phyloP scores from a whole-genome alignment of 2,797 vertebrate genomes.

The Myripristis jacobus region DNA sequence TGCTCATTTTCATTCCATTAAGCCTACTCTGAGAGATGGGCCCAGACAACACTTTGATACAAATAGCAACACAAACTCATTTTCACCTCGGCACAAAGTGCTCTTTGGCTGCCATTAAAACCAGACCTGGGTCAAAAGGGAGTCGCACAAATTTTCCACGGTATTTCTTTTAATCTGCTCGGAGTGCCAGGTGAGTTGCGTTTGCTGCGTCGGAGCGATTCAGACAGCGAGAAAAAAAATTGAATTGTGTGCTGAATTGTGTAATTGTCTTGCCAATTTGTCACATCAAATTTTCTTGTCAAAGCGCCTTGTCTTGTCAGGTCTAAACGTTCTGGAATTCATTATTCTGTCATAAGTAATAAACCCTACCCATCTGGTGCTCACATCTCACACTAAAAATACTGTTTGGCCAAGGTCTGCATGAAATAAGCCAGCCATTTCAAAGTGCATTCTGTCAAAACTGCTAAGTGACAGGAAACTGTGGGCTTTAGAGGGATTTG shows the following conservation, averaged over 20 bases:
- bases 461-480: background rate
- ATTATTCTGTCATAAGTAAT: background rate
- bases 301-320: background rate
- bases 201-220: too few relatives aligned
- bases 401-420: background rate
- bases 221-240: too few relatives aligned
- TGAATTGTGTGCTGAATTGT: too few relatives aligned
- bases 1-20: constrained; percentile 31
- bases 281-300: too few relatives aligned
- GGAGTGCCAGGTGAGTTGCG: too few relatives aligned
- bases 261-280: too few relatives aligned
- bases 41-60: background rate
- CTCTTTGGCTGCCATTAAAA: background rate
- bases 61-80: constrained; percentile 5
- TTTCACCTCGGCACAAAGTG: background rate
- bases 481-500: background rate
- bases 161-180: too few relatives aligned
- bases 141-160: background rate
- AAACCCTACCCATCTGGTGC: background rate
- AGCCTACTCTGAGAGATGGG: background rate
- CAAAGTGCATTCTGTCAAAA: constrained; percentile 2
- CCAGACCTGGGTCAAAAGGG: background rate
- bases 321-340: background rate
- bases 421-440: background rate
- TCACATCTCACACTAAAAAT: background rate